phyloP scores from a whole-genome alignment of 1,140 invertebrate genomes.

The Zaprionus capensis region DNA sequence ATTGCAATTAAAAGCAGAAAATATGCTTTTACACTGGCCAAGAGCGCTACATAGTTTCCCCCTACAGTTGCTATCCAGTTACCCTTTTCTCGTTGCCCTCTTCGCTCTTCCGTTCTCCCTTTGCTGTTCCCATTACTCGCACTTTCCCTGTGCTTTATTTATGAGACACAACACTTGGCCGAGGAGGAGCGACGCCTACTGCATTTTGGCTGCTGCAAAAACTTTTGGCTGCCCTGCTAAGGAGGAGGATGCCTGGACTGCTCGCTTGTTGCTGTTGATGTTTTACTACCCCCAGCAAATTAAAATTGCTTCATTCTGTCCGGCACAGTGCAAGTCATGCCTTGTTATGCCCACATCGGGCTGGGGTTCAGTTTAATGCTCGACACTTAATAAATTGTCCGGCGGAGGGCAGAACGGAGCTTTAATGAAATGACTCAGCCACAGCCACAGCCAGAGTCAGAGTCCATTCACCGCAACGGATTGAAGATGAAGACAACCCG shows the following conservation, averaged over 20 bases:
- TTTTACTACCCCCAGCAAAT: slow-evolving; percentile 76
- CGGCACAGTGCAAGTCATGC: slow-evolving; percentile 62
- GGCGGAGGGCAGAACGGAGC: slow-evolving; percentile 38
- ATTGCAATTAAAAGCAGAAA: slow-evolving; percentile 83
- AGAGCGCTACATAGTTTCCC: slow-evolving; percentile 53
- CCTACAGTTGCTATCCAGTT: background rate
- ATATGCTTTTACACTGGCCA: slow-evolving; percentile 76
- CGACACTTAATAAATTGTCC: slow-evolving; percentile 80
- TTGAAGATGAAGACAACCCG: slow-evolving; percentile 21
- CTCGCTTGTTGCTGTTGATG: slow-evolving; percentile 68
- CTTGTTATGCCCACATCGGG: slow-evolving; percentile 52
- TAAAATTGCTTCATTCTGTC: slow-evolving; percentile 78
- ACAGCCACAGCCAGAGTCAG: background rate
- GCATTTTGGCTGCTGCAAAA: slow-evolving; percentile 55
- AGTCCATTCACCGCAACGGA: slow-evolving; percentile 19
- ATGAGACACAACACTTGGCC: slow-evolving; percentile 73
- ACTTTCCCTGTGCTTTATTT: slow-evolving; percentile 56
- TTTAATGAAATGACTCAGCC: slow-evolving; percentile 62
- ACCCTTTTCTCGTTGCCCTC: slow-evolving; percentile 2
- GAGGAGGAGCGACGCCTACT: slow-evolving; percentile 47
- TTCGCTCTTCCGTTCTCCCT: background rate
- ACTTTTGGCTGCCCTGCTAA: slow-evolving; percentile 28
- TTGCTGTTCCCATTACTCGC: slow-evolving; percentile 5
- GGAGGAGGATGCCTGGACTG: background rate
- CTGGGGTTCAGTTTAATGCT: slow-evolving; percentile 48